These are phyloP conservation scores for Tachyglossus aculeatus DNA, from an alignment of 2,797 vertebrate genomes.

Conservation along the genomic window DNA sequence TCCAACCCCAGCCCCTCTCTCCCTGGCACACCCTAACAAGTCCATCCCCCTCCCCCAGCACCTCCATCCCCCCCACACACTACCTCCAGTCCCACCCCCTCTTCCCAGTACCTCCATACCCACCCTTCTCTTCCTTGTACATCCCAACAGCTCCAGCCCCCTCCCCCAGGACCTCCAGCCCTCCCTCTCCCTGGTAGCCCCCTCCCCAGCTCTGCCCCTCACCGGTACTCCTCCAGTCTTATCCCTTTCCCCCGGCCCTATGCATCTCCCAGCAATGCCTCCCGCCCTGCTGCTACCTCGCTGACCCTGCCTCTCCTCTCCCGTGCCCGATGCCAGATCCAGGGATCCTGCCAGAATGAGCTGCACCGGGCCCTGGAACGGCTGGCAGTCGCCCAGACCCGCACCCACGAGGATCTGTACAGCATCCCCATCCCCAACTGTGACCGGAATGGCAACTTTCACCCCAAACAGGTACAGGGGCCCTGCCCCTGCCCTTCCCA, in stretches of 20 bases:
- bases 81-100: not conserved
- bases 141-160: not conserved
- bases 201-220: not conserved
- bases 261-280: too few relatives aligned
- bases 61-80: not conserved
- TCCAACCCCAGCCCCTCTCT: not conserved
- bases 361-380: slow-evolving; percentile 88
- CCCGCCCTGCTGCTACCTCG: too few relatives aligned
- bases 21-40: too few relatives aligned
- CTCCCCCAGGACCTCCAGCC: not conserved
- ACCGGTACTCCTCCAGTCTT: not conserved
- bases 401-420: slow-evolving; percentile 90
- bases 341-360: slow-evolving; percentile 90
- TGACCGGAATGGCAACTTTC: slow-evolving; percentile 92
- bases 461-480: slow-evolving; percentile 95
- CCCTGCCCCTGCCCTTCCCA: too few relatives aligned
- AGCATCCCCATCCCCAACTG: slow-evolving; percentile 94
- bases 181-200: not conserved
- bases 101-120: not conserved
- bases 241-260: not conserved
- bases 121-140: not conserved
- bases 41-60: not conserved
- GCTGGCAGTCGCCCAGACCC: slow-evolving; percentile 83
- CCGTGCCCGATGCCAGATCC: slow-evolving; percentile 54
- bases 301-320: not conserved